These are phyloP conservation scores for Semaprochilodus insignis DNA, from an alignment of 2,797 vertebrate genomes.

Conservation along the genomic window DNA sequence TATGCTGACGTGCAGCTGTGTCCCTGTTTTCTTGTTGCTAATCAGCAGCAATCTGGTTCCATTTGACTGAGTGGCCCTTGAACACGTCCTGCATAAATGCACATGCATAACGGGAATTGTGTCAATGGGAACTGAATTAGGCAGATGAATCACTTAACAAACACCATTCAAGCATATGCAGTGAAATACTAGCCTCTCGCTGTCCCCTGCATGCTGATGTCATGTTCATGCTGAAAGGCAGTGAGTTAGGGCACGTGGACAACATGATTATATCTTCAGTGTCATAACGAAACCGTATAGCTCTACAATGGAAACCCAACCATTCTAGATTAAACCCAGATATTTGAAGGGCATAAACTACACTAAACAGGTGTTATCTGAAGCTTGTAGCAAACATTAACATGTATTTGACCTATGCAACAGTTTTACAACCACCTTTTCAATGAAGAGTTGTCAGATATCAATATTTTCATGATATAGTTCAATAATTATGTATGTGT, in stretches of 20 bases:
- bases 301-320: neutral
- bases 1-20: neutral
- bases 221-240: slow-evolving; percentile 3
- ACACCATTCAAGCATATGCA: slow-evolving; percentile 1
- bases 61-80: slow-evolving; percentile 19
- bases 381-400: too few relatives aligned
- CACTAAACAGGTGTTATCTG: too few relatives aligned
- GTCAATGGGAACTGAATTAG: slow-evolving; percentile 13
- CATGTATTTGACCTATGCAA: too few relatives aligned
- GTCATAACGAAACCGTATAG: neutral
- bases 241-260: neutral
- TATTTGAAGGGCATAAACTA: too few relatives aligned
- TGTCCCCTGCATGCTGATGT: slow-evolving; percentile 21
- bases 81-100: slow-evolving; percentile 24
- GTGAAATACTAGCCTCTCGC: neutral
- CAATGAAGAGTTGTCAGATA: too few relatives aligned
- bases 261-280: neutral
- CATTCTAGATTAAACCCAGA: too few relatives aligned
- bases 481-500: too few relatives aligned
- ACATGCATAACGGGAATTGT: neutral
- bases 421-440: too few relatives aligned
- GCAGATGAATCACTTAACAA: slow-evolving; percentile 13
- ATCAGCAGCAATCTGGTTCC: slow-evolving; percentile 7
- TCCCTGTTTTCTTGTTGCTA: neutral
- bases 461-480: too few relatives aligned